phyloP scores from a whole-genome alignment of 2,113 vertebrate species.

The Rana temporaria region DNA sequence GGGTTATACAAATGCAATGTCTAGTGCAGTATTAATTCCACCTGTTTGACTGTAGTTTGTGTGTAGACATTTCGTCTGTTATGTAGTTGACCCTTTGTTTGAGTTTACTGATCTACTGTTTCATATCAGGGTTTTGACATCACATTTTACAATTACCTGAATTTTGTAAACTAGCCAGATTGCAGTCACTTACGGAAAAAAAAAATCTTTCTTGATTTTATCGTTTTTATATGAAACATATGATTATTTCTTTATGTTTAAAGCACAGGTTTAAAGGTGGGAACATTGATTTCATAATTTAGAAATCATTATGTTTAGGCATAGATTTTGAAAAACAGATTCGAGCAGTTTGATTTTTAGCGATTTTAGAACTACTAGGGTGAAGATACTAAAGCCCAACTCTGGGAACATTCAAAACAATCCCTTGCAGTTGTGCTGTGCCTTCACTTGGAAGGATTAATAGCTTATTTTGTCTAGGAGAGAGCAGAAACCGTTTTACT shows the following conservation, averaged over 20 bases:
- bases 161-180: background rate
- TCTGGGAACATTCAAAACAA: no score
- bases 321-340: no score
- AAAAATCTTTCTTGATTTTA: background rate
- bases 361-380: no score
- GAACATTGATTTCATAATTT: background rate
- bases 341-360: no score
- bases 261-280: background rate
- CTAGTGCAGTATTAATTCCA: background rate
- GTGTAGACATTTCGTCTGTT: background rate
- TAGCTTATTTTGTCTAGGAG: no score
- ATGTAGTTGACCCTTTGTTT: background rate
- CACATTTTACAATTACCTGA: background rate
- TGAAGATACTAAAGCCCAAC: no score
- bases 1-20: background rate
- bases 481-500: no score
- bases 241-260: background rate
- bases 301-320: no score
- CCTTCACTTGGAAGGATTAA: no score
- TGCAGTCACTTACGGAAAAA: background rate
- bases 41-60: background rate
- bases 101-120: background rate
- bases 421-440: no score
- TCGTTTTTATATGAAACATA: background rate
- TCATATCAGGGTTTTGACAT: background rate